phyloP scores from a whole-genome alignment of 2,888 invertebrate species.

The Pardosa pseudoannulata region DNA sequence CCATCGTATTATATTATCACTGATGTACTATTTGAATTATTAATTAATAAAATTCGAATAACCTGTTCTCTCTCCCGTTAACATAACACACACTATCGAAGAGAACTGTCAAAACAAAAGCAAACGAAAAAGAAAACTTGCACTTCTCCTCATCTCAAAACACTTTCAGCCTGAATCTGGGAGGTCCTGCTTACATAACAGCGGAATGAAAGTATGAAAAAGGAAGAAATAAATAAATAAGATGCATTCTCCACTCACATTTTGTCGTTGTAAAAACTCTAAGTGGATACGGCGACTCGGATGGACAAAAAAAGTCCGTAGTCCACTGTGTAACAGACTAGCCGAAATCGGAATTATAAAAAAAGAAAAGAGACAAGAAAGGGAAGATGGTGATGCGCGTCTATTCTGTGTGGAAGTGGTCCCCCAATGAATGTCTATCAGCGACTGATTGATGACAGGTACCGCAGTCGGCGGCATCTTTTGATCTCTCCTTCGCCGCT shows the following conservation, averaged over 20 bases:
- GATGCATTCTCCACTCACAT: neutral
- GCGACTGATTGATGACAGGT: conserved; percentile 68
- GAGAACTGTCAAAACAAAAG: conserved; percentile 22
- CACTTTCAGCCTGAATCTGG: conserved; percentile 26
- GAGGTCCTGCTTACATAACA: conserved; percentile 34
- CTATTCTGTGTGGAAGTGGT: conserved; percentile 36
- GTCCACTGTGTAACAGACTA: conserved; percentile 53
- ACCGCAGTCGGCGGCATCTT: conserved; percentile 62
- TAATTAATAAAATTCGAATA: no score
- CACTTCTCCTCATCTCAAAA: neutral
- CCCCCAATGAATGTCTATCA: conserved; percentile 65
- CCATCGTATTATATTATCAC: no score
- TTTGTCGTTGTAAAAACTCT: conserved; percentile 33
- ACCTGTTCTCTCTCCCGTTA: no score
- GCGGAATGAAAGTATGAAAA: neutral
- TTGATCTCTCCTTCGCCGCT: conserved; percentile 64
- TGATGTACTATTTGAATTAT: no score
- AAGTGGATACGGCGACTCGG: conserved; percentile 25
- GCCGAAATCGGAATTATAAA: conserved; percentile 2
- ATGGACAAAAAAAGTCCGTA: conserved; percentile 17
- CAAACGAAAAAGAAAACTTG: neutral
- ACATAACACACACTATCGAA: no score
- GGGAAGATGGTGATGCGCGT: conserved; percentile 27
- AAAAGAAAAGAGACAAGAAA: conserved; percentile 28
- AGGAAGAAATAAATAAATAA: no score